Evolutionary conservation across 1,140 invertebrate species (phyloP).

Genomic region (Littorina saxatilis): DNA sequence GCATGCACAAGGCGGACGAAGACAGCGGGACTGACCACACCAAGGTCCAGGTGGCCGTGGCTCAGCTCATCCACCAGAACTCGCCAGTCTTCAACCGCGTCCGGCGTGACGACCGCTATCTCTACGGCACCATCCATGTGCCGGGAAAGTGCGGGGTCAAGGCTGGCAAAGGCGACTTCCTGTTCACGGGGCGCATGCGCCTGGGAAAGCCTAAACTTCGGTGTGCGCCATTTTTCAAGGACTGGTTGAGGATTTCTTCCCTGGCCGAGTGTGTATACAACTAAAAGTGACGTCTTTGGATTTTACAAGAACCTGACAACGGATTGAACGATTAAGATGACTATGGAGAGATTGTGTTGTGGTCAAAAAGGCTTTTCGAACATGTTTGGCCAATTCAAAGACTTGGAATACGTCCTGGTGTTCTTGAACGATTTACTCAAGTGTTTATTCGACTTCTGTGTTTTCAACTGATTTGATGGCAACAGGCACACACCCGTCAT

Average conservation of each 20-base stretch:
- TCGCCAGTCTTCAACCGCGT: slow-evolving; percentile 33
- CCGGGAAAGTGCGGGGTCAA: slow-evolving; percentile 83
- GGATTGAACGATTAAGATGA: too few species aligned
- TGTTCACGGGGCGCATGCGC: slow-evolving; percentile 86
- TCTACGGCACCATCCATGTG: slow-evolving; percentile 75
- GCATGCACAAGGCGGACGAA: slow-evolving; percentile 49
- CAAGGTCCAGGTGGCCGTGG: slow-evolving; percentile 51
- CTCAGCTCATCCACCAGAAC: slow-evolving; percentile 57
- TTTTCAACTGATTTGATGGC: too few species aligned
- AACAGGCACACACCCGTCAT: too few species aligned
- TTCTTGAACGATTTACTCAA: too few species aligned
- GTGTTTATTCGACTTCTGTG: too few species aligned
- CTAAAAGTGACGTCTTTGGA: slow-evolving; percentile 72
- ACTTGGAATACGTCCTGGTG: too few species aligned
- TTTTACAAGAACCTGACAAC: too few species aligned
- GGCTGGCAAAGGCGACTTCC: slow-evolving; percentile 85
- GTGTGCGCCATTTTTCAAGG: slow-evolving; percentile 84
- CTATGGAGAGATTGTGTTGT: too few species aligned
- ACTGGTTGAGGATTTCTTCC: slow-evolving; percentile 82
- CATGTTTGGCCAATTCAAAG: too few species aligned
- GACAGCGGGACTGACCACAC: slow-evolving; percentile 44
- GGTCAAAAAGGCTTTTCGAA: too few species aligned
- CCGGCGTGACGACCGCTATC: slow-evolving; percentile 36
- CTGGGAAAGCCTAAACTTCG: slow-evolving; percentile 83
- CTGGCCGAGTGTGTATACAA: slow-evolving; percentile 78